Percentiles rank a stretch among this genome's conserved stretches.
Evolutionary conservation across 37 sponge, comb jelly and placozoan species (phyloP).

Genomic region (Petrosia ficiformis): DNA sequence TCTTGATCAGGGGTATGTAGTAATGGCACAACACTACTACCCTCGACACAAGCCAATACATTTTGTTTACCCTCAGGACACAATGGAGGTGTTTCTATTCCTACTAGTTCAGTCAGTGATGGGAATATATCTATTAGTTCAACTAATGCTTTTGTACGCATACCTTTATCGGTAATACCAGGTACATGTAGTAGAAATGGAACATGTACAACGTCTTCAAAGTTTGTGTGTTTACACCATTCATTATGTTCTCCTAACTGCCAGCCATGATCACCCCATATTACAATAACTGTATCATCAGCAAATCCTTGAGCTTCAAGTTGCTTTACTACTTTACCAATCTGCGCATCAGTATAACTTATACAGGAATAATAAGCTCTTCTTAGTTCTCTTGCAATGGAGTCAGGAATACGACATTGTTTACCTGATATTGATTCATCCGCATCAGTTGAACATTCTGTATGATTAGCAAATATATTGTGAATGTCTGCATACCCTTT

Average conservation of each 20-base stretch:
- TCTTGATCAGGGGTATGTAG: background rate
- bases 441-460: background rate
- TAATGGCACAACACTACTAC: slow-evolving; percentile 11
- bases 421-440: background rate
- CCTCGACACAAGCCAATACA: slow-evolving; percentile 3
- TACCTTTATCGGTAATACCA: slow-evolving; percentile 20
- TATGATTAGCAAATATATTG: background rate
- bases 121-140: slow-evolving; percentile 32
- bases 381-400: background rate
- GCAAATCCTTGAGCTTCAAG: slow-evolving; percentile 24
- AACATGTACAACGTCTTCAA: slow-evolving; percentile 48
- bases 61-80: slow-evolving; percentile 6
- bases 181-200: slow-evolving; percentile 48
- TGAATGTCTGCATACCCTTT: background rate
- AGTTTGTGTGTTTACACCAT: slow-evolving; percentile 46
- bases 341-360: slow-evolving; percentile 15
- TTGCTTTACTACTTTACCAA: slow-evolving; percentile 8
- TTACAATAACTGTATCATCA: slow-evolving; percentile 38
- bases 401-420: background rate
- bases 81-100: background rate
- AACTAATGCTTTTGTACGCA: slow-evolving; percentile 1
- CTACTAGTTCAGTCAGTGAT: slow-evolving; percentile 24
- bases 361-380: slow-evolving; percentile 25
- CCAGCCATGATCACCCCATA: slow-evolving; percentile 62
- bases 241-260: slow-evolving; percentile 37